A percentile compares a stretch with the other conserved stretches of the same genome.
Conservation (phyloP, 2,113 vertebrate genomes). For the Atherinomorus stipes region DNA sequence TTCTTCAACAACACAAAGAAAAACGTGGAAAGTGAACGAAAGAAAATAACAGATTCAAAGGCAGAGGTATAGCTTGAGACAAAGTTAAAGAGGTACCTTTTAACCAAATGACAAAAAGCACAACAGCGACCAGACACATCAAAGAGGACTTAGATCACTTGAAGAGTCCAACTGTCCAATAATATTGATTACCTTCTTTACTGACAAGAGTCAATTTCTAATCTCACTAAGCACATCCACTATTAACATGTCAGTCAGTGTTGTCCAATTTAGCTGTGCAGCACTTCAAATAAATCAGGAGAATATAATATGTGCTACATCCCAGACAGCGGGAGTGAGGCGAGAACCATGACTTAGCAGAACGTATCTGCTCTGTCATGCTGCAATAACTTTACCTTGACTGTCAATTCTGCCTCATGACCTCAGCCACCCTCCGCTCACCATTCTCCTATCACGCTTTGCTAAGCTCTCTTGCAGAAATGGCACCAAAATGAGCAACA, state of each 20-base stretch:
- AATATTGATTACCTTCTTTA: background rate
- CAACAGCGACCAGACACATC: background rate
- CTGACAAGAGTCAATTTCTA: conserved; percentile 17
- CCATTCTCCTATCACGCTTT: background rate
- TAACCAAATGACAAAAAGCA: background rate
- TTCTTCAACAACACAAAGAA: background rate
- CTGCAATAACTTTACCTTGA: conserved; percentile 33
- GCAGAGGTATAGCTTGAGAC: background rate
- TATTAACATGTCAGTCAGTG: conserved; percentile 19
- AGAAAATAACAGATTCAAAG: background rate
- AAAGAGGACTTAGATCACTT: background rate
- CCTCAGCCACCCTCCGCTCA: background rate
- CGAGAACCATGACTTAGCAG: conserved; percentile 43
- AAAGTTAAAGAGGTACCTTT: background rate
- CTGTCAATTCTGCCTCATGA: conserved; percentile 22
- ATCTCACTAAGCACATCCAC: conserved; percentile 29
- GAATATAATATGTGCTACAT: conserved; percentile 30
- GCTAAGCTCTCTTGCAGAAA: conserved; percentile 1
- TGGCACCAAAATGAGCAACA: conserved; percentile 34
- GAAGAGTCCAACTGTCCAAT: background rate
- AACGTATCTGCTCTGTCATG: conserved; percentile 43
- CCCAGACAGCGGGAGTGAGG: conserved; percentile 18
- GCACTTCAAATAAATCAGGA: conserved; percentile 31
- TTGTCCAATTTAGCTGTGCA: background rate
- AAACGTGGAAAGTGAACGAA: background rate